Evolutionary conservation across 1,140 invertebrate genomes (phyloP).

Genomic region (Apis florea): DNA sequence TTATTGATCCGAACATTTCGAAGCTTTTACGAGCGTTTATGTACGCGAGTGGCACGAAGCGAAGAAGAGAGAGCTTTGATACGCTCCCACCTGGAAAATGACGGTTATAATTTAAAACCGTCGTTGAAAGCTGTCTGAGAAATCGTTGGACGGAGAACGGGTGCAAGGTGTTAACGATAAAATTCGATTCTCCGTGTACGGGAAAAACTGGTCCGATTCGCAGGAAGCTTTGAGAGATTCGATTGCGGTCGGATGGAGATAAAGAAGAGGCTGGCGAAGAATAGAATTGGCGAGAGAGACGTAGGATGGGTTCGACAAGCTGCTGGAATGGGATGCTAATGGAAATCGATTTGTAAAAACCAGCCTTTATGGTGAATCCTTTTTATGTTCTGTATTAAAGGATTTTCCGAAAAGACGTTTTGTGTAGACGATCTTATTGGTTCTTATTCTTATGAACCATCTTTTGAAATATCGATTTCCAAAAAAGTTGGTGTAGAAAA

Average conservation of each 20-base stretch:
- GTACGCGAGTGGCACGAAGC: too few species aligned
- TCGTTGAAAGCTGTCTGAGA: too few species aligned
- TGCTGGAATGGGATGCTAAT: conserved; percentile 20
- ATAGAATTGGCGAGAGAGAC: neutral
- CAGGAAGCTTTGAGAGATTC: neutral
- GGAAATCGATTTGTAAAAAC: conserved; percentile 19
- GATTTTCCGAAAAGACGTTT: neutral
- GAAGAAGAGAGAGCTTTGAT: too few species aligned
- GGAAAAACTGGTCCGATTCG: conserved; percentile 6
- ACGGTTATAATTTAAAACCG: too few species aligned
- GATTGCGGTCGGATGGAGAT: neutral
- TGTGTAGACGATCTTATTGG: too few species aligned
- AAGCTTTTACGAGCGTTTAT: too few species aligned
- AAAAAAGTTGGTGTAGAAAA: too few species aligned
- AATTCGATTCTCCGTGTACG: neutral
- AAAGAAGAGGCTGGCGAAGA: neutral
- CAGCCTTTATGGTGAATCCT: neutral
- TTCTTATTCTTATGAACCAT: too few species aligned
- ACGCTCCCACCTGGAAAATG: too few species aligned
- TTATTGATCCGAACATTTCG: too few species aligned
- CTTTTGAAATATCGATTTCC: too few species aligned
- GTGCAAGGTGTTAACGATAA: neutral
- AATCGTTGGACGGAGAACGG: too few species aligned
- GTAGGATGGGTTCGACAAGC: neutral
- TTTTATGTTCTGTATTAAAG: neutral